phyloP scores from a whole-genome alignment of 2,797 vertebrate genomes.

The Bothrops alternatus region DNA sequence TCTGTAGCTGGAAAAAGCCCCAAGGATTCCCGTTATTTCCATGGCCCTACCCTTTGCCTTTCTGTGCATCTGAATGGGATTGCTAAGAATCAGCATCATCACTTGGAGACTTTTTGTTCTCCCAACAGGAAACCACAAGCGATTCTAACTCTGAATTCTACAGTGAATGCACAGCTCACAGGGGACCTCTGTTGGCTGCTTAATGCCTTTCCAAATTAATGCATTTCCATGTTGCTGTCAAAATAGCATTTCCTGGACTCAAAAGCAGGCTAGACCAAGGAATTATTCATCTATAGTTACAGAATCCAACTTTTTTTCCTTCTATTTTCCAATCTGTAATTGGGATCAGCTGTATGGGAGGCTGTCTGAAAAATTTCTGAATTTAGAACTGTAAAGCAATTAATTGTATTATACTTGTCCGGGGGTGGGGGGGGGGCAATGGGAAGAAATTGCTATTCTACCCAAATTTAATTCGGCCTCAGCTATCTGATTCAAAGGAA shows the following conservation, averaged over 20 bases:
- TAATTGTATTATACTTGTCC: not conserved
- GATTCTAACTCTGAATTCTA: not conserved
- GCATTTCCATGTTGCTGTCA: not conserved
- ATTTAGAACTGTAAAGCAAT: not conserved
- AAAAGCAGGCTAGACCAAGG: too few species aligned
- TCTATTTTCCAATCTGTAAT: not conserved
- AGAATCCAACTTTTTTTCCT: not conserved
- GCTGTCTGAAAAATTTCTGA: not conserved
- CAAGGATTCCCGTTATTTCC: not conserved
- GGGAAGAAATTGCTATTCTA: not conserved
- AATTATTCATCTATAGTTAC: not conserved
- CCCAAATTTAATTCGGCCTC: not conserved
- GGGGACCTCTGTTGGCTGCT: slow-evolving; percentile 7
- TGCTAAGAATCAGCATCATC: not conserved
- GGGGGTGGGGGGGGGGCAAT: not conserved
- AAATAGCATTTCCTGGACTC: not conserved
- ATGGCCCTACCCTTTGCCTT: not conserved
- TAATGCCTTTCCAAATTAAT: accelerated
- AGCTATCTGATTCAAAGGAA: not conserved
- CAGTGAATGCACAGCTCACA: not conserved
- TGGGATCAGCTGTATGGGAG: not conserved
- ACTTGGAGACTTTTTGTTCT: not conserved
- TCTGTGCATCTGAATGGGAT: not conserved
- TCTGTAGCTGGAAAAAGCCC: not conserved
- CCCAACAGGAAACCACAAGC: not conserved